Conservation (phyloP, 2,888 invertebrate genomes). For the Hydrotaea diabolus region DNA sequence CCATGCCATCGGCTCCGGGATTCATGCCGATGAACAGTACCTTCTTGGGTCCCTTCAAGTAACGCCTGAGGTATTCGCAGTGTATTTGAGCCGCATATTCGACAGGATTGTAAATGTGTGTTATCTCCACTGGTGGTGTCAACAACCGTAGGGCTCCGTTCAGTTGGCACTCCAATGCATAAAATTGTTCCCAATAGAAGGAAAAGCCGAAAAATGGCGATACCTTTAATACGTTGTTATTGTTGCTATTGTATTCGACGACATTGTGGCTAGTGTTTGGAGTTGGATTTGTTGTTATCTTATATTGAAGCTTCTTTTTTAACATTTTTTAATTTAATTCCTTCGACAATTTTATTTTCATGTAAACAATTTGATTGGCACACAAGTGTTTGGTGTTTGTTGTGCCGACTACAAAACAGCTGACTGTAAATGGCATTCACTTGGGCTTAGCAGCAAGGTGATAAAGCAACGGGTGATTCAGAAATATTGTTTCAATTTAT, state of each 20-base stretch:
- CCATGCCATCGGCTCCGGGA: conserved; percentile 98
- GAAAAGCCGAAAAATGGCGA: conserved; percentile 69
- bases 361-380: too few species aligned
- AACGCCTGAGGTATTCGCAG: conserved; percentile 87
- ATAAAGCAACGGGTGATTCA: not conserved
- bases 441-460: not conserved
- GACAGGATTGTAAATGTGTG: conserved; percentile 89
- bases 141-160: conserved; percentile 68
- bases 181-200: conserved; percentile 76
- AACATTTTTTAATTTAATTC: conserved; percentile 37
- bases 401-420: too few species aligned
- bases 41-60: conserved; percentile 85
- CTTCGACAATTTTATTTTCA: too few species aligned
- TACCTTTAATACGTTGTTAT: conserved; percentile 15
- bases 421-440: too few species aligned
- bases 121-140: conserved; percentile 66
- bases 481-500: not conserved
- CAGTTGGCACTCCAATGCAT: conserved; percentile 73
- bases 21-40: conserved; percentile 96
- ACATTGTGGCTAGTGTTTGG: not conserved
- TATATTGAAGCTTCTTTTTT: conserved; percentile 44
- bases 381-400: too few species aligned
- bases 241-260: not conserved
- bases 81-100: conserved; percentile 91
- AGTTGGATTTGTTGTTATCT: conserved; percentile 19